phyloP scores from a whole-genome alignment of 2,797 vertebrate genomes.

The Peromyscus attwateri region DNA sequence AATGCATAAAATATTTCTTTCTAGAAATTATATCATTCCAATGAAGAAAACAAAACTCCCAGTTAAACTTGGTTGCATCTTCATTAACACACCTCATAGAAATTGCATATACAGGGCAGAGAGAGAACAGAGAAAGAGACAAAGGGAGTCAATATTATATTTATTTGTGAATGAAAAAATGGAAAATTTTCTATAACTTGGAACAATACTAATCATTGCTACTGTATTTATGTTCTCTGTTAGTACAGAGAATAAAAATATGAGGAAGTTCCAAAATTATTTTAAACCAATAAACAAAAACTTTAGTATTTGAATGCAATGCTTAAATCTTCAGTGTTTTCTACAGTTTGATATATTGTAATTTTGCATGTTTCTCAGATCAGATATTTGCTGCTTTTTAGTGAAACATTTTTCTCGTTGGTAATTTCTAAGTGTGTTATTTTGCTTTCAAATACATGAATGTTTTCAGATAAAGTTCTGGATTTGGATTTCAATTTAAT shows the following conservation, averaged over 20 bases:
- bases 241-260: neutral
- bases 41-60: neutral
- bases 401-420: neutral
- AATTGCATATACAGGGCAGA: neutral
- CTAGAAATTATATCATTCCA: neutral
- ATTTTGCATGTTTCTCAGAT: neutral
- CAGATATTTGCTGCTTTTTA: neutral
- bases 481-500: neutral
- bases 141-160: neutral
- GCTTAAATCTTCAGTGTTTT: neutral
- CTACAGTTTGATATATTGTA: neutral
- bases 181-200: neutral
- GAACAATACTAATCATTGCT: neutral
- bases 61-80: neutral
- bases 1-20: neutral
- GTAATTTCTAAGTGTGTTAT: neutral
- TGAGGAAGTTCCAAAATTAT: neutral
- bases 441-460: neutral
- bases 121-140: neutral
- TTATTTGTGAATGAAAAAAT: neutral
- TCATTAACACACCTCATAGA: neutral
- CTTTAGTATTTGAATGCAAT: neutral
- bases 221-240: neutral
- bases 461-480: neutral
- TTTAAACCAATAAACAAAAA: neutral